Conservation (phyloP, 2,888 invertebrate species). For the Zaprionus bogoriensis region DNA sequence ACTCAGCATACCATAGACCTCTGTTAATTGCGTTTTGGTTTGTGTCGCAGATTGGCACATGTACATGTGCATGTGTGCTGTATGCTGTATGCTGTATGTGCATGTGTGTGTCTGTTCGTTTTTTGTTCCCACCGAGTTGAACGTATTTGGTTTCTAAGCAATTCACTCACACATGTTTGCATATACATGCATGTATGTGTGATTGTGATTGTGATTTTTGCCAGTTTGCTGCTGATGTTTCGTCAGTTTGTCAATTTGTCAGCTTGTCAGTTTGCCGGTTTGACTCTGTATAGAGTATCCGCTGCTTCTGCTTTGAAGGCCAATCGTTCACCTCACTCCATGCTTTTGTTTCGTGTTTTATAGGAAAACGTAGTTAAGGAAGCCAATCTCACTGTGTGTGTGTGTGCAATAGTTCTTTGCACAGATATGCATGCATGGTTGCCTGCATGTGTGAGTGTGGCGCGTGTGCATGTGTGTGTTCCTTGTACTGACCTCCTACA, state of each 20-base stretch:
- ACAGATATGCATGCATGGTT: not conserved
- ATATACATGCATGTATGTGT: slow-evolving; percentile 16
- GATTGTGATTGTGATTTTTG: slow-evolving; percentile 22
- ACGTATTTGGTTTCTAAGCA: not conserved
- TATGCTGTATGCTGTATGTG: too few relatives aligned
- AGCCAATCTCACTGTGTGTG: not conserved
- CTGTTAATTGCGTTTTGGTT: slow-evolving; percentile 13
- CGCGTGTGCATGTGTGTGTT: not conserved
- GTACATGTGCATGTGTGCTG: not conserved
- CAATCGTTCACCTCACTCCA: slow-evolving; percentile 56
- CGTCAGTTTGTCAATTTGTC: slow-evolving; percentile 14
- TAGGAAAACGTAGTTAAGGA: not conserved
- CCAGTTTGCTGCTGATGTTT: slow-evolving; percentile 19
- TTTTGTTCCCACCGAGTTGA: not conserved
- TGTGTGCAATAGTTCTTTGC: too few relatives aligned
- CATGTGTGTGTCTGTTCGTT: not conserved
- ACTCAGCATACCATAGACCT: slow-evolving; percentile 5
- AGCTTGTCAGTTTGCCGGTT: too few relatives aligned
- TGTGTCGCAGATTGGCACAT: too few relatives aligned
- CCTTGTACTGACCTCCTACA: slow-evolving; percentile 47
- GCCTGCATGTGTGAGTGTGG: not conserved
- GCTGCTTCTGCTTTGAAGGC: slow-evolving; percentile 65
- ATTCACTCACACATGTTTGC: not conserved
- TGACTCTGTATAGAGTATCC: slow-evolving; percentile 31
- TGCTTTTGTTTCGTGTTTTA: slow-evolving; percentile 26